phyloP scores from a whole-genome alignment of 2,888 invertebrate species.

The Notocelia uddmanniana region DNA sequence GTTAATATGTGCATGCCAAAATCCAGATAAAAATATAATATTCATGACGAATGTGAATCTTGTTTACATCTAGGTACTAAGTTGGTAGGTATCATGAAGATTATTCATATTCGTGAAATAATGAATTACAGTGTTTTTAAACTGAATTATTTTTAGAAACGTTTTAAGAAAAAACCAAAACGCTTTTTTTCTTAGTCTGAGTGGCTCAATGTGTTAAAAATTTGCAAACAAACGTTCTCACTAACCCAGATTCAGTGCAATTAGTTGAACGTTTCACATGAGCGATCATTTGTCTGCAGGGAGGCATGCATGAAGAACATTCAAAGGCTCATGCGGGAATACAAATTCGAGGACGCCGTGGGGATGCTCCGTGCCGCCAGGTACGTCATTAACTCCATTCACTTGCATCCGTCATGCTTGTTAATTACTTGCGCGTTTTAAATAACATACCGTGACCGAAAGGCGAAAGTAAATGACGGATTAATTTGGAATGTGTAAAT shows the following conservation, averaged over 20 bases:
- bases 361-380: constrained; percentile 92
- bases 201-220: too few relatives aligned
- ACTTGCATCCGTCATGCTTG: background rate
- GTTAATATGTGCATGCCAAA: background rate
- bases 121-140: too few relatives aligned
- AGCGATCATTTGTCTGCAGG: constrained; percentile 79
- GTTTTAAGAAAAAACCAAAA: too few relatives aligned
- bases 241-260: constrained; percentile 46
- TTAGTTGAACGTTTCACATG: constrained; percentile 40
- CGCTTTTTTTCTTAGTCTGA: too few relatives aligned
- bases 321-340: constrained; percentile 90
- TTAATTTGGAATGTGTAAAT: too few relatives aligned
- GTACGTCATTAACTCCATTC: constrained; percentile 65
- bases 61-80: too few relatives aligned
- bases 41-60: too few relatives aligned
- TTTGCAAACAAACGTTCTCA: background rate
- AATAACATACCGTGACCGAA: constrained; percentile 6
- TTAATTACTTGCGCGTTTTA: constrained; percentile 5
- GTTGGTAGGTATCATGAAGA: too few relatives aligned
- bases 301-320: constrained; percentile 95
- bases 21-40: too few relatives aligned
- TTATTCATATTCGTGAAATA: too few relatives aligned
- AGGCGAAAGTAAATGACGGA: background rate
- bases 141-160: too few relatives aligned
- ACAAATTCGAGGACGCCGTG: constrained; percentile 91